phyloP scores from a whole-genome alignment of 2,888 invertebrate species.

The Scaeva pyrastri region DNA sequence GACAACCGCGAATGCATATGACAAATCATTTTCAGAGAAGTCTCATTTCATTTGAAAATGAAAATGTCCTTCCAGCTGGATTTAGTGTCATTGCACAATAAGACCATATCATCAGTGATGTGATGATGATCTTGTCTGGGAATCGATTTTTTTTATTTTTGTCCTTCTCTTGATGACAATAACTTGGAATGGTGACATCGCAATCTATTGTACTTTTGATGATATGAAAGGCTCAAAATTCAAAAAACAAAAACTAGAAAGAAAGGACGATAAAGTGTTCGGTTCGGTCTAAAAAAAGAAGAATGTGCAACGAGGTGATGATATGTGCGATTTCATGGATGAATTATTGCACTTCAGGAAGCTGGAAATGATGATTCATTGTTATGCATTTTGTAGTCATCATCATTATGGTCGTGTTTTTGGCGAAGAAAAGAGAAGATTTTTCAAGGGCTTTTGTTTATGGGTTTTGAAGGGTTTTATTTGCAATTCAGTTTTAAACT shows the following conservation, averaged over 20 bases:
- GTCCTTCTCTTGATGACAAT: neutral
- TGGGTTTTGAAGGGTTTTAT: too few relatives aligned
- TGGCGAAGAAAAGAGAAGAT: slow-evolving; percentile 14
- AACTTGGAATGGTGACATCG: slow-evolving; percentile 27
- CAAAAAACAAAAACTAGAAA: neutral
- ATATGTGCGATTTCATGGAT: slow-evolving; percentile 52
- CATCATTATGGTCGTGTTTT: slow-evolving; percentile 74
- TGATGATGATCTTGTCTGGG: slow-evolving; percentile 22
- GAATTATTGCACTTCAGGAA: slow-evolving; percentile 76
- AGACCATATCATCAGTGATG: too few relatives aligned
- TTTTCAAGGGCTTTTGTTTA: slow-evolving; percentile 40
- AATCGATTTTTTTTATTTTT: slow-evolving; percentile 14
- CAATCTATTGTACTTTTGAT: slow-evolving; percentile 42
- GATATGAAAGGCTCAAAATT: slow-evolving; percentile 6
- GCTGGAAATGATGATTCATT: slow-evolving; percentile 77
- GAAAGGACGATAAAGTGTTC: slow-evolving; percentile 5
- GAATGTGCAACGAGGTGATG: slow-evolving; percentile 39
- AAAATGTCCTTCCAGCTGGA: slow-evolving; percentile 27
- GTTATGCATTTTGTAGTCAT: slow-evolving; percentile 77
- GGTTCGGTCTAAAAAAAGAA: neutral
- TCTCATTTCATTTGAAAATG: slow-evolving; percentile 60
- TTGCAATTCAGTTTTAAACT: too few relatives aligned
- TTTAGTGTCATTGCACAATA: slow-evolving; percentile 19
- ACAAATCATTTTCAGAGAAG: slow-evolving; percentile 77
- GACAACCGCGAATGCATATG: slow-evolving; percentile 78